A percentile compares a stretch with the other conserved stretches of the same genome.
Conservation (phyloP, 2,888 invertebrate genomes). For the Caenorhabditis wallacei region DNA sequence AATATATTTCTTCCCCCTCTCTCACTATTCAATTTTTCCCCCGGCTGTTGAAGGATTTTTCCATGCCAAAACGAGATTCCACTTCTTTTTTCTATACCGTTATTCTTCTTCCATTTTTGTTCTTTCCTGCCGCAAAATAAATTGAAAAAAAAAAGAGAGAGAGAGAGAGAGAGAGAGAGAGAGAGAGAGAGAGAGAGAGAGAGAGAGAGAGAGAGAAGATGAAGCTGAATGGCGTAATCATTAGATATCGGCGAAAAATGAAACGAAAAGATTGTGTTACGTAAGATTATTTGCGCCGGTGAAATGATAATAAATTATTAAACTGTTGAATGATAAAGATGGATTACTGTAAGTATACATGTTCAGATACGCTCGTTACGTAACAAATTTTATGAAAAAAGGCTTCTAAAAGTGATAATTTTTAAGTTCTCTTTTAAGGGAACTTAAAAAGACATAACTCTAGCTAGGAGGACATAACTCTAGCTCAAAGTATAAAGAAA, state of each 20-base stretch:
- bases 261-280: slow-evolving; percentile 18
- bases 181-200: background rate
- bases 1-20: slow-evolving; percentile 10
- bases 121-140: background rate
- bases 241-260: slow-evolving; percentile 32
- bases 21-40: slow-evolving; percentile 28
- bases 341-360: background rate
- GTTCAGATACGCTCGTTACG: too few species aligned
- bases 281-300: background rate
- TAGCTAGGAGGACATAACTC: too few species aligned
- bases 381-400: too few species aligned
- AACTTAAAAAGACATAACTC: too few species aligned
- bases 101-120: slow-evolving; percentile 17
- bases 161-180: too few species aligned
- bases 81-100: slow-evolving; percentile 30
- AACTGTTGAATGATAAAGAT: slow-evolving; percentile 3
- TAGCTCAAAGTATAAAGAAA: too few species aligned
- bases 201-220: background rate
- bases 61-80: slow-evolving; percentile 37
- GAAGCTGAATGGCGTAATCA: slow-evolving; percentile 31
- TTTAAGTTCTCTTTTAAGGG: too few species aligned
- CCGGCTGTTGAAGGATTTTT: slow-evolving; percentile 13
- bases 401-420: too few species aligned
- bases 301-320: slow-evolving; percentile 27
- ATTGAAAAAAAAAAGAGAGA: slow-evolving; percentile 1